Base-by-base conservation (phyloP, 2,888 invertebrate species). In the Trachelus iudaicus region DNA sequence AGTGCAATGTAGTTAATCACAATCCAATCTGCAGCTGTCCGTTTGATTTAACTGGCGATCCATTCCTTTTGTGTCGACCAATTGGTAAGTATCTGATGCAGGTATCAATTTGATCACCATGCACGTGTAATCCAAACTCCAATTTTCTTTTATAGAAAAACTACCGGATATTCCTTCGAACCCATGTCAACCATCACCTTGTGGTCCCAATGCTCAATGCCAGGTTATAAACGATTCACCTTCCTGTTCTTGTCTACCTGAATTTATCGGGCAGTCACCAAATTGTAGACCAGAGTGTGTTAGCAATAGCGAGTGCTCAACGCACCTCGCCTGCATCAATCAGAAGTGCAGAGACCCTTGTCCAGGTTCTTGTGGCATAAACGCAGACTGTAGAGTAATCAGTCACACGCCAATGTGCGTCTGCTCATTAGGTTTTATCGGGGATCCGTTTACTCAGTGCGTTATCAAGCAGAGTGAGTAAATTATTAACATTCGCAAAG, bases 301-400 rank as follows among this genome's bases (percentile, higher is more conserved):
- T 9, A 93, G 95, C 69, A 96, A 95, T 84, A 93, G 95, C 13
- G 96, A 97, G 87, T 97, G 97, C 88, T 92, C 94, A 75, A 95
- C 94, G 81, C 94, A 94, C 84, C 93, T 94, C 87, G 95, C 97
- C 11, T 97, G 97, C 87, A 94, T 96, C 74, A 94, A 94, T 84
- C 94, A 95, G 91, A 96, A 95, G 90, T 97, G 97, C 90, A 93
- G 93, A 82, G 95, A 97, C 90, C 97, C 97, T 30, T 97, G 97
- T 87, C 93, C 94, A 11, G 96, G 96, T 73, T 94, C 96, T 37
- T 96, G 97, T 87, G 97, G 97, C 23, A 87, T 94, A 33, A 93
- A 94, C 83, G 95, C 97, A 2, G 92, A 94, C 73, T 97, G 97
- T 87, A 93, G 94, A 87, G 96, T 96, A 11, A 93, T 96, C 30